Percentiles rank a stretch among this genome's conserved stretches.
phyloP scores from a whole-genome alignment of 2,888 invertebrate species.

The Apamea monoglypha region DNA sequence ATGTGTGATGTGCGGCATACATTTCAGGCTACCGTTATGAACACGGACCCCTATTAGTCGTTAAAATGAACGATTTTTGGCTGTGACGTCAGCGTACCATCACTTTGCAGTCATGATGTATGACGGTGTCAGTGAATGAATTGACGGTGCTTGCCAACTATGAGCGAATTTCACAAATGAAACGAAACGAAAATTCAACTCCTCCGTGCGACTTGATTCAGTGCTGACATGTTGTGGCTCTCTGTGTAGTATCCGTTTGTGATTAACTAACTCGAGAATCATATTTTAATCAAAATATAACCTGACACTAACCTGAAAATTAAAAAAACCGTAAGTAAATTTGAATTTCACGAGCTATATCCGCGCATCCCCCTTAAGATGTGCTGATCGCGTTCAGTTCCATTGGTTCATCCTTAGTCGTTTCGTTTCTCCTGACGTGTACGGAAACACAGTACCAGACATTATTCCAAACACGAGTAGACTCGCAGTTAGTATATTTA shows the following conservation, averaged over 20 bases:
- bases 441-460: not conserved
- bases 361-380: not conserved
- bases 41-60: slow-evolving; percentile 19
- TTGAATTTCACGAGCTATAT: not conserved
- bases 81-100: slow-evolving; percentile 33
- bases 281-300: not conserved
- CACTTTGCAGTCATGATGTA: not conserved
- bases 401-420: not conserved
- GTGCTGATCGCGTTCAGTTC: not conserved
- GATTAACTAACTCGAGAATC: not conserved
- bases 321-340: not conserved
- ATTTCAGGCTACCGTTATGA: slow-evolving; percentile 40
- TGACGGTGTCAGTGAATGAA: slow-evolving; percentile 4
- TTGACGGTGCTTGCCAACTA: not conserved
- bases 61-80: slow-evolving; percentile 47
- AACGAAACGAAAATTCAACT: not conserved
- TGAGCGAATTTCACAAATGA: not conserved
- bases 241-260: not conserved
- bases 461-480: slow-evolving; percentile 5
- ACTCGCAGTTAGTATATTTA: slow-evolving; percentile 12
- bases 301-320: not conserved
- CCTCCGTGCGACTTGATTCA: not conserved
- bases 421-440: not conserved
- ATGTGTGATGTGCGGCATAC: slow-evolving; percentile 42
- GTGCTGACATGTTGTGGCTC: not conserved